Base-by-base conservation (phyloP, 2,888 invertebrate genomes). In the Andrena trimmerana region DNA sequence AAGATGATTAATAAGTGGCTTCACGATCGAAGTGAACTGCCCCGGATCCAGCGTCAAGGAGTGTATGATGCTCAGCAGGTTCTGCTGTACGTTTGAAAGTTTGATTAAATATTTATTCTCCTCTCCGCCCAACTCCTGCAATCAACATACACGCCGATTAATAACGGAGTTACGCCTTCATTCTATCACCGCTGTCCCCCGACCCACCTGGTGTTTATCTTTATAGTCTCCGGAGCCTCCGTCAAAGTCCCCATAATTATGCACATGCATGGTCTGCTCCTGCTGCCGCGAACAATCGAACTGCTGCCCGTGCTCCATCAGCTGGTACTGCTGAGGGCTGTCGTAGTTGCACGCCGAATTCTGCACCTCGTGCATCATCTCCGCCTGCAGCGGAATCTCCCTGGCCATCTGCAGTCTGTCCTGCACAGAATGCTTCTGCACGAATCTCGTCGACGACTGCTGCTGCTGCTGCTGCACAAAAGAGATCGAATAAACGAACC, bases 11-110 rank as follows among this genome's bases (percentile, higher is more conserved):
- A 97, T 95, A 90, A 97, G 95, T 74, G 96, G 95, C 65, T 96
- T 96, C 77, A 97, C 96, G 80, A 97, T 94, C 89, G 96, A 95
- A 92, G 97, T 96, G 92, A 97, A 97, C 92, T 96, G 96, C 88
- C 97, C 97, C 67, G 97, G 97, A 95, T 97, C 97, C 92, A 96
- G 96, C 90, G 97, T 97, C 91, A 97, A 95, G 92, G 96, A 96
- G 91, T 96, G 95, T 95, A 97, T 97, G 72, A 97, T 96, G 80
- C 96, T 96, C 92, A 96, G 95, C 91, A 97, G 94, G 94, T 97
- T 96, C 72, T 94, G 93, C 79, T 95, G 84, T 5, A 89, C 89
- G 33, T 82, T 84, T 31, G 88, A 79, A 6, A 92, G 82, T 60
- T 90, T 88, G 2, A 83, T 73, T 24, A 78, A 72, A 48, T 86